These are phyloP conservation scores for Chrysopa pallens DNA, from an alignment of 1,140 invertebrate species.

Conservation along the genomic window DNA sequence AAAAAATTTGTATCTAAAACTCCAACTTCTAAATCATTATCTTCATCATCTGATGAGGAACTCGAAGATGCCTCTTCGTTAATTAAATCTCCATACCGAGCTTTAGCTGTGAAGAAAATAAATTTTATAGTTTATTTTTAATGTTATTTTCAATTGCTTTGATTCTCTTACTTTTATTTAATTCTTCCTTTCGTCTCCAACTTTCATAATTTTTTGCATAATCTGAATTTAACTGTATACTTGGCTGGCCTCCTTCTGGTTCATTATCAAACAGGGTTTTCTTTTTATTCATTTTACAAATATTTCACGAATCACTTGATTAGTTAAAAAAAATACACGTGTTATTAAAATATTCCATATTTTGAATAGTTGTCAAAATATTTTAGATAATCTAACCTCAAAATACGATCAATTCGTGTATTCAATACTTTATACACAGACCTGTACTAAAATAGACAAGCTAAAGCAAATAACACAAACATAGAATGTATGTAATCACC, in stretches of 20 bases:
- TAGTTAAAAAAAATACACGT: no score
- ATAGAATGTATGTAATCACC: no score
- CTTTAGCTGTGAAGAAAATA: constrained; percentile 38
- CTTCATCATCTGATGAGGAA: constrained; percentile 24
- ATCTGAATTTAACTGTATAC: constrained; percentile 51
- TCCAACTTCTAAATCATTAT: constrained; percentile 42
- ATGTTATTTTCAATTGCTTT: not conserved
- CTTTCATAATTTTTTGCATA: constrained; percentile 68
- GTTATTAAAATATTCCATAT: no score
- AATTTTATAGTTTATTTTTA: not conserved
- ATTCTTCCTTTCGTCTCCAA: constrained; percentile 68
- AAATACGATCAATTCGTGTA: no score
- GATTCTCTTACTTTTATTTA: constrained; percentile 54
- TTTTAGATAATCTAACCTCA: no score
- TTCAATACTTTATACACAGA: no score
- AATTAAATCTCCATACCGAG: constrained; percentile 43
- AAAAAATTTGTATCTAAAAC: constrained; percentile 73
- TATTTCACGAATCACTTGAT: no score
- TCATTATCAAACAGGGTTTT: constrained; percentile 21
- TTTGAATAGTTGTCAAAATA: no score
- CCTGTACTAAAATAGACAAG: no score
- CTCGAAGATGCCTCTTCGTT: constrained; percentile 19
- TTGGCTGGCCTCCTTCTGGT: constrained; percentile 24
- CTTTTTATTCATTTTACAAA: not conserved
- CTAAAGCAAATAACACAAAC: no score